Conservation (phyloP, 2,797 vertebrate genomes). For the Thamnophis elegans region DNA sequence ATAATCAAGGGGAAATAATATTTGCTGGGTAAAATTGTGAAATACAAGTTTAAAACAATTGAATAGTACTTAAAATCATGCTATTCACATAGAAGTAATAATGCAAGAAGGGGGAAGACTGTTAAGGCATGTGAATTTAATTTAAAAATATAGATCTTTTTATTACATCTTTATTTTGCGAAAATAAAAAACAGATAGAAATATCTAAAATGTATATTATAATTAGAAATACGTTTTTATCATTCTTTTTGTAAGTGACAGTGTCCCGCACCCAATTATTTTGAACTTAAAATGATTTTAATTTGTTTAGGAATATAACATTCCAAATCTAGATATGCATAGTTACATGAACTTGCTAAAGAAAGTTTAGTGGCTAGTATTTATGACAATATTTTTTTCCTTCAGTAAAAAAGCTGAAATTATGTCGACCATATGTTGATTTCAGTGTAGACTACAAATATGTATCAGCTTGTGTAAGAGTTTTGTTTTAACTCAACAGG, state of each 20-base stretch:
- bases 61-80: not conserved
- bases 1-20: not conserved
- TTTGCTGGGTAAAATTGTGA: not conserved
- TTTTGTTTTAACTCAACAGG: not conserved
- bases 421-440: not conserved
- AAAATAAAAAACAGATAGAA: not conserved
- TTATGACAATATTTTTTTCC: not conserved
- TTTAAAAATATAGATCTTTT: not conserved
- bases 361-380: not conserved
- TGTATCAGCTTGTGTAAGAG: not conserved
- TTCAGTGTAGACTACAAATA: not conserved
- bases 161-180: not conserved
- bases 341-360: not conserved
- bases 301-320: not conserved
- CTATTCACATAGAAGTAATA: not conserved
- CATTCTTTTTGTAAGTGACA: not conserved
- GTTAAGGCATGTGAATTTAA: not conserved
- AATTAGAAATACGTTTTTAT: not conserved
- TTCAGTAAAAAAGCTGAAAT: not conserved
- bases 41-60: not conserved
- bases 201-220: not conserved
- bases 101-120: not conserved
- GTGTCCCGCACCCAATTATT: not conserved
- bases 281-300: not conserved
- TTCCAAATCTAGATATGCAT: not conserved